These are phyloP conservation scores for Pseudanteris insignis DNA, from an alignment of 2,888 invertebrate species.

Conservation along the genomic window DNA sequence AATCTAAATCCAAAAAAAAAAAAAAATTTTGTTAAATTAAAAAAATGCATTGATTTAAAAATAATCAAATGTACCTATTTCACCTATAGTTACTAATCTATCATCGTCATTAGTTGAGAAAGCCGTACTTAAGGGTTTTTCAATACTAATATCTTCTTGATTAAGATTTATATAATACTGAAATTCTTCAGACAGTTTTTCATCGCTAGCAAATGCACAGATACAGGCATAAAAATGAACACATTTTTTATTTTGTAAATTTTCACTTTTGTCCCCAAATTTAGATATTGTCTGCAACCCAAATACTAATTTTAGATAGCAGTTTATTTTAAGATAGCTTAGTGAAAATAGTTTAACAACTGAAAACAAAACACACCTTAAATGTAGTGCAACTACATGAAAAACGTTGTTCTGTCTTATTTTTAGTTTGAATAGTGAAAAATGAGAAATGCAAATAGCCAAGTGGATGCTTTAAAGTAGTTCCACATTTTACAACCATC, in stretches of 20 bases:
- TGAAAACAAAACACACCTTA: no score
- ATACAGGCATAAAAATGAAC: slow-evolving; percentile 78
- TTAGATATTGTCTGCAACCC: slow-evolving; percentile 42
- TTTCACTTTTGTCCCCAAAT: slow-evolving; percentile 52
- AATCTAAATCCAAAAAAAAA: no score
- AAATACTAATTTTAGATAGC: slow-evolving; percentile 12
- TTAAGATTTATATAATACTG: slow-evolving; percentile 70
- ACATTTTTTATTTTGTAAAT: slow-evolving; percentile 66
- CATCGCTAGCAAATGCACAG: slow-evolving; percentile 76
- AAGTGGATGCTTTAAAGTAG: slow-evolving; percentile 73
- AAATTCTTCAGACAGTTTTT: slow-evolving; percentile 73
- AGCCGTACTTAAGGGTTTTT: slow-evolving; percentile 50
- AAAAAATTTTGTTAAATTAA: no score
- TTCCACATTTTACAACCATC: slow-evolving; percentile 77
- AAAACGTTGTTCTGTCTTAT: slow-evolving; percentile 69
- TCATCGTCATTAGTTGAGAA: slow-evolving; percentile 54
- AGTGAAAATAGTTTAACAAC: no score
- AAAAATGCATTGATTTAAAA: background rate
- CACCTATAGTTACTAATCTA: slow-evolving; percentile 61
- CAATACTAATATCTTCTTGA: slow-evolving; percentile 55
- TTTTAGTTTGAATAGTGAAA: slow-evolving; percentile 67
- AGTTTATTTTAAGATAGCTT: background rate
- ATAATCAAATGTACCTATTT: background rate
- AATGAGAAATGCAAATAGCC: slow-evolving; percentile 77
- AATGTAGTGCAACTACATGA: slow-evolving; percentile 71